phyloP scores from a whole-genome alignment of 2,797 vertebrate genomes.

The Melanotaenia parkinsoni region DNA sequence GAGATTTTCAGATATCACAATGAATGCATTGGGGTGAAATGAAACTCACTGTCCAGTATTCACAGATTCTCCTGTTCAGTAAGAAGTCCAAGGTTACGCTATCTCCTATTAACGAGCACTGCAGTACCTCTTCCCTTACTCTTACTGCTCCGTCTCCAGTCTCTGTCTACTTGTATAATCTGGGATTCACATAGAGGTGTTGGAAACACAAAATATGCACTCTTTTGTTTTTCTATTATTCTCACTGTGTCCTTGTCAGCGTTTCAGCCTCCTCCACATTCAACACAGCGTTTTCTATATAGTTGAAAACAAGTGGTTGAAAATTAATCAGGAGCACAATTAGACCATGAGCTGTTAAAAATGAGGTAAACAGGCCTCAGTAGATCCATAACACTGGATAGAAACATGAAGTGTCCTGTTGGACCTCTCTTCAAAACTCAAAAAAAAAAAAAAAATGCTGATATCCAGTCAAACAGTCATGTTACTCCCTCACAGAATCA shows the following conservation, averaged over 20 bases:
- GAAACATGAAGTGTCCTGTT: conserved; percentile 1
- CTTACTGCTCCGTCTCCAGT: too few relatives aligned
- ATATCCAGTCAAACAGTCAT: too few relatives aligned
- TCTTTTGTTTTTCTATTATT: background rate
- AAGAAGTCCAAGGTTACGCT: too few relatives aligned
- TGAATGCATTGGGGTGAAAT: too few relatives aligned
- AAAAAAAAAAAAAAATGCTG: background rate
- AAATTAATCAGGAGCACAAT: background rate
- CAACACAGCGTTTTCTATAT: background rate
- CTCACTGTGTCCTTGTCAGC: too few relatives aligned
- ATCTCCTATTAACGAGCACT: too few relatives aligned
- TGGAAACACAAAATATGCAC: background rate
- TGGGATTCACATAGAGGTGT: background rate
- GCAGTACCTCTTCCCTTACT: too few relatives aligned
- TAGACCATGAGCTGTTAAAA: background rate
- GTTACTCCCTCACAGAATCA: background rate
- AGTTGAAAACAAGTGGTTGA: background rate
- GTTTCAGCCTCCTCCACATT: background rate
- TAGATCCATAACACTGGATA: too few relatives aligned
- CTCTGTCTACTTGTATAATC: background rate
- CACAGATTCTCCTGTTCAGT: too few relatives aligned
- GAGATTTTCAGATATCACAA: too few relatives aligned
- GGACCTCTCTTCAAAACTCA: background rate
- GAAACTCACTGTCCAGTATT: too few relatives aligned
- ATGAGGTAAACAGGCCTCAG: too few relatives aligned